phyloP scores from a whole-genome alignment of 2,888 invertebrate species.

The Philonicus albiceps region DNA sequence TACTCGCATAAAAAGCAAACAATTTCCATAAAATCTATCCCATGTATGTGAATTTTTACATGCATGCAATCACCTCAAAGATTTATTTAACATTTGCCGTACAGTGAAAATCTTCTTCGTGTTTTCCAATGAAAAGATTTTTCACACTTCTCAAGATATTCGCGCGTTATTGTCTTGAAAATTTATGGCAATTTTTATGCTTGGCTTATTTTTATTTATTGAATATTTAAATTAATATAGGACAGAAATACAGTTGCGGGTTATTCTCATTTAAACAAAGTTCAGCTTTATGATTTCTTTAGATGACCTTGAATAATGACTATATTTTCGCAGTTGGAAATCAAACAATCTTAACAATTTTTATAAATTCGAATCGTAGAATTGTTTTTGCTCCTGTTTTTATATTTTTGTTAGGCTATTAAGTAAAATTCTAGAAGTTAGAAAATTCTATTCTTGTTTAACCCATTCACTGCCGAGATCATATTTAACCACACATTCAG shows the following conservation, averaged over 20 bases:
- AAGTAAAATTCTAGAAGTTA: too few species aligned
- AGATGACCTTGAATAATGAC: neutral
- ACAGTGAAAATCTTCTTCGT: neutral
- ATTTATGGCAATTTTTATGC: neutral
- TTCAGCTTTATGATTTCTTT: neutral
- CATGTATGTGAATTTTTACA: constrained; percentile 17
- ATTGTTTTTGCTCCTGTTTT: too few species aligned
- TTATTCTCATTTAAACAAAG: neutral
- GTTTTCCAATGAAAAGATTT: neutral
- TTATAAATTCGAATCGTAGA: too few species aligned
- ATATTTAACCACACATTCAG: too few species aligned
- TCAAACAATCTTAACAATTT: too few species aligned
- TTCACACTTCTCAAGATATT: constrained; percentile 8
- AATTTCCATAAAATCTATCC: constrained; percentile 12
- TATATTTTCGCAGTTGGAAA: neutral
- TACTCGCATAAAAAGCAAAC: neutral
- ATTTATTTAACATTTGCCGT: neutral
- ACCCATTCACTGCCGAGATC: too few species aligned
- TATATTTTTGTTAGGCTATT: too few species aligned
- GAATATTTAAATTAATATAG: neutral
- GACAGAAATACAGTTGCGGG: neutral
- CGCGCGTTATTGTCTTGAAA: neutral
- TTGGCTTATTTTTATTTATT: neutral
- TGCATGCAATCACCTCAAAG: constrained; percentile 8
- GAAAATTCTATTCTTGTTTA: too few species aligned